Conservation (phyloP, 2,888 invertebrate species). For the Amaurobius ferox region DNA sequence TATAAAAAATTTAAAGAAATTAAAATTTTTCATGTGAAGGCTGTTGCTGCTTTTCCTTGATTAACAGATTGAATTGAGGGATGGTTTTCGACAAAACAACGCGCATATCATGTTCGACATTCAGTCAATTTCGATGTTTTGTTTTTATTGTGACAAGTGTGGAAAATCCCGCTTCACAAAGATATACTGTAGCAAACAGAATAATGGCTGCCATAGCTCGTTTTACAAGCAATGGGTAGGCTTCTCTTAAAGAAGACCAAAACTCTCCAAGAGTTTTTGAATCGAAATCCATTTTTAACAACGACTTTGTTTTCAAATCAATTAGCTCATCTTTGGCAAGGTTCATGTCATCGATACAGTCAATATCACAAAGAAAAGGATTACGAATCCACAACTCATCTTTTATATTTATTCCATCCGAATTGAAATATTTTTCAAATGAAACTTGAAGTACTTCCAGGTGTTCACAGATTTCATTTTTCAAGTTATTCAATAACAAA, state of each 20-base stretch:
- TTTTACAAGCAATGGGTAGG: slow-evolving; percentile 59
- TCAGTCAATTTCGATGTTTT: slow-evolving; percentile 23
- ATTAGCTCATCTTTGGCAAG: slow-evolving; percentile 51
- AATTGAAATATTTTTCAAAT: slow-evolving; percentile 34
- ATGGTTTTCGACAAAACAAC: slow-evolving; percentile 48
- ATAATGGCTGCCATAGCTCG: slow-evolving; percentile 55
- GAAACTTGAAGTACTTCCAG: too few species aligned
- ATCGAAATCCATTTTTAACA: slow-evolving; percentile 48
- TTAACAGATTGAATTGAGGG: slow-evolving; percentile 47
- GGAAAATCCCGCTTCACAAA: slow-evolving; percentile 45
- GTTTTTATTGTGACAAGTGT: slow-evolving; percentile 18
- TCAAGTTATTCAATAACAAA: slow-evolving; percentile 32
- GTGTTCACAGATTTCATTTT: too few species aligned
- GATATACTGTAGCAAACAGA: slow-evolving; percentile 54
- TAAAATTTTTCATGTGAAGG: slow-evolving; percentile 43
- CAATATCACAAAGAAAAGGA: slow-evolving; percentile 55
- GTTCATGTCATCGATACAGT: slow-evolving; percentile 53
- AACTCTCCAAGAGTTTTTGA: slow-evolving; percentile 2
- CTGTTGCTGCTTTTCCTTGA: slow-evolving; percentile 46
- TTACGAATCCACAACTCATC: slow-evolving; percentile 59
- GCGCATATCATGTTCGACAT: slow-evolving; percentile 44
- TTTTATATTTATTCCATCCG: slow-evolving; percentile 56
- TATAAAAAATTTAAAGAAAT: too few species aligned
- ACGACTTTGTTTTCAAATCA: slow-evolving; percentile 48
- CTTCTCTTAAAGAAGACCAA: slow-evolving; percentile 44